Percentiles rank a stretch among this genome's conserved stretches.
Evolutionary conservation across 1,140 invertebrate genomes (phyloP).

Genomic region (Gonioctena quinquepunctata): DNA sequence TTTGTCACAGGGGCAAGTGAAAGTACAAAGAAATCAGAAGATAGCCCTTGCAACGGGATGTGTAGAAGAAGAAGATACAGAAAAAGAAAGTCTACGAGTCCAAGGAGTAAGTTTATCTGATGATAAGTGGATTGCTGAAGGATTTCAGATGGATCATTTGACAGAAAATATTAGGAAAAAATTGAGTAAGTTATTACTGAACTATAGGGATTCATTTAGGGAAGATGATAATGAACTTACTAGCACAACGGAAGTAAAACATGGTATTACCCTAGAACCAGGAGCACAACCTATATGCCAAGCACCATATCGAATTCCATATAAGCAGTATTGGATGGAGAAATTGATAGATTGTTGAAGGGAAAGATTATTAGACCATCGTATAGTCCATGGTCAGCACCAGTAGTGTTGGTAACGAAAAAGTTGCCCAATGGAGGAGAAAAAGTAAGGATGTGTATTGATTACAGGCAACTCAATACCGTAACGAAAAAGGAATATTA

Average conservation of each 20-base stretch:
- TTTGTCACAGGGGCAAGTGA: neutral
- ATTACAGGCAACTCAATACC: constrained; percentile 10
- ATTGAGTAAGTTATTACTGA: neutral
- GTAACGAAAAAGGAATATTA: constrained; percentile 17
- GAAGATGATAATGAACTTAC: neutral
- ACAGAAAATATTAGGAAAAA: neutral
- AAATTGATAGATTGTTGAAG: constrained; percentile 1
- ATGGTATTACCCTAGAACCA: neutral
- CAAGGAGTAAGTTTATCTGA: neutral
- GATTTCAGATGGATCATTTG: neutral
- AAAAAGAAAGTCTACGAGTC: neutral
- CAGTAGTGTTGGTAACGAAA: constrained; percentile 9
- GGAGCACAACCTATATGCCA: neutral
- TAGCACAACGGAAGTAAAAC: neutral
- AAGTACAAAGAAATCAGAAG: neutral
- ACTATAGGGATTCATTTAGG: neutral
- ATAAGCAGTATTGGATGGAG: neutral
- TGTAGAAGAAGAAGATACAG: neutral
- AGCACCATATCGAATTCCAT: neutral
- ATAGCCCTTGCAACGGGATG: neutral
- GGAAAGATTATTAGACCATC: constrained; percentile 6
- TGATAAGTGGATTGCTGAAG: neutral
- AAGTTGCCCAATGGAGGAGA: constrained; percentile 1
- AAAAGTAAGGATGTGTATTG: constrained; percentile 17
- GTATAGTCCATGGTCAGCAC: constrained; percentile 10